Conservation (phyloP, 1,140 invertebrate genomes). For the Lordiphosa stackelbergi region DNA sequence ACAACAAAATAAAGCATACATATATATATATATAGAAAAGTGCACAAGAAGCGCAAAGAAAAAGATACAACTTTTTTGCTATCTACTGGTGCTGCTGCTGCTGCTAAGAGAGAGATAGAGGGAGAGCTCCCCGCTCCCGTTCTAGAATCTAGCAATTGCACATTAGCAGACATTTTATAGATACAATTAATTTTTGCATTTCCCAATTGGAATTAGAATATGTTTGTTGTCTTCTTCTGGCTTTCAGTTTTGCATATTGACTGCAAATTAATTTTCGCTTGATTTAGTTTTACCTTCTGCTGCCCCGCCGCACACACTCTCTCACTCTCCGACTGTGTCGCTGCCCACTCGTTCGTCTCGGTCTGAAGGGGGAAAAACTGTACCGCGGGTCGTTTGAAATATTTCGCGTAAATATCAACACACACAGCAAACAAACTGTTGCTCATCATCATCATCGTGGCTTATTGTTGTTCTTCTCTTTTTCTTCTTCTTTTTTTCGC, state of each 20-base stretch:
- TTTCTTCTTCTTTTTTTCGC: slow-evolving; percentile 29
- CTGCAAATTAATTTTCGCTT: slow-evolving; percentile 71
- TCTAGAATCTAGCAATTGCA: slow-evolving; percentile 65
- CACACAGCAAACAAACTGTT: slow-evolving; percentile 65
- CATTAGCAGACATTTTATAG: slow-evolving; percentile 54
- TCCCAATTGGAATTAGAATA: slow-evolving; percentile 47
- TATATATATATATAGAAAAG: slow-evolving; percentile 43
- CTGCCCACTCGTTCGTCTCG: slow-evolving; percentile 20
- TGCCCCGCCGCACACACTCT: slow-evolving; percentile 3
- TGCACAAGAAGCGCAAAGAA: slow-evolving; percentile 58
- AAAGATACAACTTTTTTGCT: slow-evolving; percentile 62
- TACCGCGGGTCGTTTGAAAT: slow-evolving; percentile 65
- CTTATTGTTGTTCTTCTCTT: slow-evolving; percentile 50
- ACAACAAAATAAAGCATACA: slow-evolving; percentile 69
- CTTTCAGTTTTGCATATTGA: slow-evolving; percentile 48
- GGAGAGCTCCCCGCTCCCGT: slow-evolving; percentile 11
- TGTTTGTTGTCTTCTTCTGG: slow-evolving; percentile 18
- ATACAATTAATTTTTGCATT: slow-evolving; percentile 57
- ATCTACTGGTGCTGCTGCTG: slow-evolving; percentile 13
- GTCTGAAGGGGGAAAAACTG: slow-evolving; percentile 56
- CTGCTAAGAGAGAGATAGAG: slow-evolving; percentile 18
- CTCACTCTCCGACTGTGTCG: background rate
- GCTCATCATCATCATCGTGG: slow-evolving; percentile 42
- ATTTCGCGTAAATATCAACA: slow-evolving; percentile 74
- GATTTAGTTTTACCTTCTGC: slow-evolving; percentile 50